Evolutionary conservation across 92 coral and sea anemone genomes (phyloP).

Genomic region (Heteractis magnifica): DNA sequence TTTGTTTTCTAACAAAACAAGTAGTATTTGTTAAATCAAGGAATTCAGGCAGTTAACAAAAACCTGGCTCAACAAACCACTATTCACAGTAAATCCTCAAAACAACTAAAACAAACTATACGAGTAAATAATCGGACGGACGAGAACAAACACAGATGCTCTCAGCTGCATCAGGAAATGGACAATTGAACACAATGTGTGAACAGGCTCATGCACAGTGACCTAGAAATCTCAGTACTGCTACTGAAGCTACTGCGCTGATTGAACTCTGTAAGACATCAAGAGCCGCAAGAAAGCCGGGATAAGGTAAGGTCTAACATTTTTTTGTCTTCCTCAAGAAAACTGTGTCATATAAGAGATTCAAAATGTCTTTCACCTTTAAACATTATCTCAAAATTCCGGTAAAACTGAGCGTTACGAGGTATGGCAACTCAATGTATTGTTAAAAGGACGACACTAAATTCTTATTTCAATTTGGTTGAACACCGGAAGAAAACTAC

Average conservation of each 20-base stretch:
- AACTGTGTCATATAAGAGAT: not conserved
- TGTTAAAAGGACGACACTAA: too few species aligned
- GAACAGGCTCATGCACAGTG: too few species aligned
- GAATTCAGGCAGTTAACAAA: too few species aligned
- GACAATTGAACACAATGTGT: not conserved
- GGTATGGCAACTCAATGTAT: too few species aligned
- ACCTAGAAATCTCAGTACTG: too few species aligned
- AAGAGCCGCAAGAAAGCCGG: not conserved
- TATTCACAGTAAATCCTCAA: not conserved
- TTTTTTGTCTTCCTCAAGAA: too few species aligned
- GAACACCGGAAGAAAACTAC: too few species aligned
- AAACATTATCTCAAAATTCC: too few species aligned
- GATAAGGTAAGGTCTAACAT: too few species aligned
- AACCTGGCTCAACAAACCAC: not conserved
- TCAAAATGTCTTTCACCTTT: not conserved
- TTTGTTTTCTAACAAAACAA: not conserved
- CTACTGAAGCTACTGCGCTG: too few species aligned
- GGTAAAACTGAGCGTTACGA: too few species aligned
- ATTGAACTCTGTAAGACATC: not conserved
- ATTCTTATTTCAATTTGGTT: too few species aligned
- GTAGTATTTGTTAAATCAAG: not conserved
- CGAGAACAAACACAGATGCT: not conserved
- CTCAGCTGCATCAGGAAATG: not conserved
- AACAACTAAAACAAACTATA: not conserved
- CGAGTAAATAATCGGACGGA: not conserved